Base-by-base conservation (phyloP, 2,113 vertebrate species). In the Perca fluviatilis region DNA sequence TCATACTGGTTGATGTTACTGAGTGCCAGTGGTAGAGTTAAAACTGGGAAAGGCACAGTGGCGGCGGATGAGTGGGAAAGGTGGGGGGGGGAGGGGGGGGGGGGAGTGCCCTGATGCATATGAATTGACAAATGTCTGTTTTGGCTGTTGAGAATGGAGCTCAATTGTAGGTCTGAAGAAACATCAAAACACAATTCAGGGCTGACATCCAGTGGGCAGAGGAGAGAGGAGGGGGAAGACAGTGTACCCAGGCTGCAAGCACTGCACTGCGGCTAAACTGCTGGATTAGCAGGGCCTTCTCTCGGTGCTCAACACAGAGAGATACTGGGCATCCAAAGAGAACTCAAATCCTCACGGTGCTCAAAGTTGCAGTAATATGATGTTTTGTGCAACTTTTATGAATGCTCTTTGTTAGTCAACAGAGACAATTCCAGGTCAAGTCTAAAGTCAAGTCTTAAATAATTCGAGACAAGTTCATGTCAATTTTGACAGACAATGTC, bases 181-280 rank as follows among this genome's bases (percentile, higher is more conserved):
- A 98, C 95, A 97, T 97, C 96, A 97, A 97, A 97, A 98, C 96
- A 97, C 95, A 97, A 97, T 97, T 95, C 95, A 97, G 93, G 87
- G 91, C 93, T 96, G 96, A 97, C 94, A 97, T 94, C 90, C 96
- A 96, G 83, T 91, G 94, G 43, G 73, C 19, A 93, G 94, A 91
- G 63, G 78, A 40, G 76, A 60, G 82, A 74, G 88, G 67, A 63
- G 71, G 84, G 79, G 60, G 63, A 53, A 50, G 71, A 27, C 56
- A 23, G 68, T 56, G 6, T 12, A 67, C 53, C 65, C 76, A 69
- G 91, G 73, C 79, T 50, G 70, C 63, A 58, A 76, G 76, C 79
- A 50, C 82, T 70, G 80, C 83, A 74, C 53, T 81, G 80, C 33
- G 63, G 85, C 82, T 86, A 51, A 77, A 60, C 85, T 88, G 58